Conservation (phyloP, 1,140 invertebrate genomes). For the Lysiphlebus fabarum region DNA sequence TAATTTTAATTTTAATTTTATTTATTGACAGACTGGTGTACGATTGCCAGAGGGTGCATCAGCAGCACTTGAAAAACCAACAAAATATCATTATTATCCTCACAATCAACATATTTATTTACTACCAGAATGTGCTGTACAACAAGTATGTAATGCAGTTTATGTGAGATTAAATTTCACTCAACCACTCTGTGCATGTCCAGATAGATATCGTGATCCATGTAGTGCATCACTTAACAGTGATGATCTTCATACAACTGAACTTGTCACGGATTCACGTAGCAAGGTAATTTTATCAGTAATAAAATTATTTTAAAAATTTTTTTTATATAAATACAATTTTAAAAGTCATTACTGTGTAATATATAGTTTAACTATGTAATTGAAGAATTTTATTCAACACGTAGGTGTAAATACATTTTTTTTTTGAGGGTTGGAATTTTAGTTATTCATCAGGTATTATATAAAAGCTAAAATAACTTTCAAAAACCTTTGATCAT, state of each 20-base stretch:
- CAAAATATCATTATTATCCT: constrained; percentile 91
- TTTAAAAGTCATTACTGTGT: no score
- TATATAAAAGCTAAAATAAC: no score
- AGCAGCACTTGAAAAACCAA: constrained; percentile 70
- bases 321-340: no score
- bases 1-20: no score
- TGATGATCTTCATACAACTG: constrained; percentile 87
- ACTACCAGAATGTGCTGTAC: constrained; percentile 87
- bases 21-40: constrained; percentile 65
- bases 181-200: constrained; percentile 87
- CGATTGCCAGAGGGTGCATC: constrained; percentile 68
- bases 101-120: constrained; percentile 89
- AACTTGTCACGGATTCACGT: constrained; percentile 77
- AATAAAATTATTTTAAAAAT: no score
- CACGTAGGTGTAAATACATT: no score
- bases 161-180: constrained; percentile 89
- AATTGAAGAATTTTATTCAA: no score
- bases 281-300: constrained; percentile 63
- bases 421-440: no score
- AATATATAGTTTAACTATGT: no score
- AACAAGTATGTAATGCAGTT: constrained; percentile 90
- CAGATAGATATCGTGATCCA: constrained; percentile 76
- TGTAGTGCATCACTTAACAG: constrained; percentile 84
- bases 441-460: no score
- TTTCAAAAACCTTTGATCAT: no score